Evolutionary conservation across 1,140 invertebrate genomes (phyloP).

Genomic region (Drosophila sproati): DNA sequence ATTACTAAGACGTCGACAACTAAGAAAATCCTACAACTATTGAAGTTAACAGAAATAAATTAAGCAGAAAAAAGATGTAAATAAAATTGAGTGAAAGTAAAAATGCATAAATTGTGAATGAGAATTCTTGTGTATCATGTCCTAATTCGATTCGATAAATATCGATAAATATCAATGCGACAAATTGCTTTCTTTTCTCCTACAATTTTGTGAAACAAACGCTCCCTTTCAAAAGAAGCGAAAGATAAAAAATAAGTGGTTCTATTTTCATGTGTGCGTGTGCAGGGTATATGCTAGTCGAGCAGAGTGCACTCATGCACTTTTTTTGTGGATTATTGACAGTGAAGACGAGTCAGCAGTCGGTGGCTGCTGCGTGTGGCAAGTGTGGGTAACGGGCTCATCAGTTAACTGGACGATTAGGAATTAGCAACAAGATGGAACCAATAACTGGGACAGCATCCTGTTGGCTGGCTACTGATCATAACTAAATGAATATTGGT

Average conservation of each 20-base stretch:
- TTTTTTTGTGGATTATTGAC: constrained; percentile 78
- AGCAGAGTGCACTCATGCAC: constrained; percentile 19
- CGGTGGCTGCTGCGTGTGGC: constrained; percentile 7
- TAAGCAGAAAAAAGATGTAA: neutral
- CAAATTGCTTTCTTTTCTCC: neutral
- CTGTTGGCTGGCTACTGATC: neutral
- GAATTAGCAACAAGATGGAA: neutral
- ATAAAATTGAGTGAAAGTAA: neutral
- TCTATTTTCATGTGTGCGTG: no score
- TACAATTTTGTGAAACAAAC: no score
- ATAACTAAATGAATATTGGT: no score
- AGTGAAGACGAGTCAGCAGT: constrained; percentile 50
- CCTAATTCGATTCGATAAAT: neutral
- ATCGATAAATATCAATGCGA: neutral
- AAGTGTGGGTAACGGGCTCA: neutral
- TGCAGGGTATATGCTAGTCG: neutral
- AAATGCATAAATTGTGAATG: no score
- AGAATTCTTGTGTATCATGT: no score
- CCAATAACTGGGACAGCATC: neutral
- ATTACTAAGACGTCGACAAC: no score
- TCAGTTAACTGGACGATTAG: neutral
- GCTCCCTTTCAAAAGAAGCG: no score
- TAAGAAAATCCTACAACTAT: neutral
- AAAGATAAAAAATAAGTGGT: no score
- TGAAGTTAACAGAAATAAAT: no score